A percentile compares a stretch with the other conserved stretches of the same genome.
Conservation (phyloP, 1,140 invertebrate genomes). For the Ridgeia piscesae region DNA sequence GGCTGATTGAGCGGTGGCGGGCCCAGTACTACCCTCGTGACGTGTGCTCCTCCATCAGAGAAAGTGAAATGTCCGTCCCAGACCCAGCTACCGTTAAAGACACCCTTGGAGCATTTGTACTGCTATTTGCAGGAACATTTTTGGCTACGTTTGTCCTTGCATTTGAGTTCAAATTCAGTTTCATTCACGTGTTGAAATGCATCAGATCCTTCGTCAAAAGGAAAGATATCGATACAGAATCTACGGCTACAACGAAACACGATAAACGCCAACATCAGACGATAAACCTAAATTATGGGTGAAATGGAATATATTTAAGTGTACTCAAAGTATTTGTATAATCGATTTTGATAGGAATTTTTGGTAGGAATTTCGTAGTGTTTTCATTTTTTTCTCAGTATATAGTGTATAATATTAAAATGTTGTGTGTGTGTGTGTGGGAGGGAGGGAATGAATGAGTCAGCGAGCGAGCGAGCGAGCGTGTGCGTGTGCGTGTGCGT, state of each 20-base stretch:
- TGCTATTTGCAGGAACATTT: not conserved
- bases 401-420: too few species aligned
- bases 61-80: not conserved
- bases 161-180: not conserved
- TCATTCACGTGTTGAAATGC: not conserved
- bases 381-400: too few species aligned
- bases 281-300: not conserved
- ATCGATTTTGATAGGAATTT: not conserved
- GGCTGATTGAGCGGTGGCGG: not conserved
- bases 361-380: too few species aligned
- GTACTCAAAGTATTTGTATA: not conserved
- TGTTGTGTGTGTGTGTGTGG: too few species aligned
- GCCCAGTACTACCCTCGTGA: conserved; percentile 10
- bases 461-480: too few species aligned
- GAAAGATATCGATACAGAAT: not conserved
- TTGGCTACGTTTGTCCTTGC: not conserved
- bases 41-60: not conserved
- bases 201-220: not conserved
- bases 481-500: too few species aligned
- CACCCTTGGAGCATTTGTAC: not conserved
- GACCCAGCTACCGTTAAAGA: conserved; percentile 7
- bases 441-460: too few species aligned
- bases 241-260: not conserved
- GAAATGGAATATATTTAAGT: not conserved
- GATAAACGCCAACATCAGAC: not conserved